Evolutionary conservation across 2,113 vertebrate genomes (phyloP).

Genomic region (western clawed frog (Xenopus tropicalis)): UCB_Xtro_10.0 CM004450.2:98003001-98003500

Average conservation of each 20-base stretch:
- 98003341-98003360: neutral
- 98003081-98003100: neutral
- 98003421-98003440: neutral
- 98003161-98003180: constrained; percentile 3
- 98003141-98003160: neutral
- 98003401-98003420: too few relatives aligned
- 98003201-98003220: constrained; percentile 28
- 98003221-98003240: constrained; percentile 24
- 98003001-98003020: too few relatives aligned
- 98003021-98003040: too few relatives aligned
- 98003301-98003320: constrained; percentile 8
- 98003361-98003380: too few relatives aligned
- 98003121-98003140: neutral
- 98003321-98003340: neutral
- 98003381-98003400: too few relatives aligned
- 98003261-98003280: constrained; percentile 3
- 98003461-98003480: too few relatives aligned
- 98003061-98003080: neutral
- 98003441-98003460: too few relatives aligned
- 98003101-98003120: neutral
- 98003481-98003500: too few relatives aligned
- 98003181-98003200: neutral
- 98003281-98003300: constrained; percentile 22
- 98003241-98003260: constrained; percentile 3
- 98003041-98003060: too few relatives aligned